Percentiles rank a stretch among this genome's conserved stretches.
Conservation (phyloP, 37 sponge, comb jelly and placozoan species). For the Cladorhizidae sp. region DNA sequence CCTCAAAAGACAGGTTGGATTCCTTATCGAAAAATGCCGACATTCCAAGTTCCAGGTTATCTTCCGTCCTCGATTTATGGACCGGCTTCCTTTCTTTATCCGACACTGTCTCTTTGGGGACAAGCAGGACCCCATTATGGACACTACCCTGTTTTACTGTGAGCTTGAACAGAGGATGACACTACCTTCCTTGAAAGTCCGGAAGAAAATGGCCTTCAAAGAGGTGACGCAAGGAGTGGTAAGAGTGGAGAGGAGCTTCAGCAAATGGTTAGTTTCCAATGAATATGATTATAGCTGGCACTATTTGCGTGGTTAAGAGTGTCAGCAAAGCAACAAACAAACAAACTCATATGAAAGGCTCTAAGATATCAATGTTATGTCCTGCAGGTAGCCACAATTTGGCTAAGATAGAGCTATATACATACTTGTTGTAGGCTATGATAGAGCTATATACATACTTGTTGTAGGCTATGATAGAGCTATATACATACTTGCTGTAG, state of each 20-base stretch:
- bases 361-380: no score
- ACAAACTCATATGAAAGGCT: no score
- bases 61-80: conserved; percentile 12
- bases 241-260: neutral
- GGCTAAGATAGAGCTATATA: no score
- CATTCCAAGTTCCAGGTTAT: conserved; percentile 28
- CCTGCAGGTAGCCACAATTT: no score
- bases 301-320: no score
- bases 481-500: no score
- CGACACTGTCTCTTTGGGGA: neutral
- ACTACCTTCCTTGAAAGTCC: neutral
- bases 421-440: no score
- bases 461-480: no score
- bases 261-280: neutral
- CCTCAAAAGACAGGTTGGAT: conserved; percentile 5
- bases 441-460: no score
- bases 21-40: conserved; percentile 16
- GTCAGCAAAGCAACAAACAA: no score
- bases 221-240: neutral
- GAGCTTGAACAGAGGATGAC: neutral
- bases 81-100: neutral
- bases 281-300: no score
- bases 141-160: neutral
- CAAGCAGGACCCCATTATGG: neutral
- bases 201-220: neutral